Conservation (phyloP, 2,888 invertebrate genomes). For the Clitarchus hookeri region DNA sequence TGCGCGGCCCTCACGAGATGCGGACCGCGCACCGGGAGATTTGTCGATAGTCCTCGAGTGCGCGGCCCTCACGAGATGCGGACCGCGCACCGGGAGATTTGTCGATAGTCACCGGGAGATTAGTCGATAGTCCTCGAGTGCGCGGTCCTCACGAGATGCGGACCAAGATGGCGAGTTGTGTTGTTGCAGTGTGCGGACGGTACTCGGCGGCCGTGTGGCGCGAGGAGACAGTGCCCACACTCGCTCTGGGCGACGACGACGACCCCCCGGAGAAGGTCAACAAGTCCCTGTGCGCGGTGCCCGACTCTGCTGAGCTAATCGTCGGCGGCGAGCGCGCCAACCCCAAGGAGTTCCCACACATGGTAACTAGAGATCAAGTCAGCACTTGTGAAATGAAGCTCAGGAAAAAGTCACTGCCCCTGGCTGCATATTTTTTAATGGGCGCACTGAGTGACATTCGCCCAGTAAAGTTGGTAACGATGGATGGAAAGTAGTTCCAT, state of each 20-base stretch:
- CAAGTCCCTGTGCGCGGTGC: not conserved
- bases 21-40: too few relatives aligned
- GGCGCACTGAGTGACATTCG: too few relatives aligned
- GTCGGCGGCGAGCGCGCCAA: not conserved
- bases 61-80: not conserved
- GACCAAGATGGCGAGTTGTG: not conserved
- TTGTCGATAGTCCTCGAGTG: too few relatives aligned
- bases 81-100: too few relatives aligned
- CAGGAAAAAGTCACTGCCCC: too few relatives aligned
- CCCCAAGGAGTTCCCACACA: conserved; percentile 23
- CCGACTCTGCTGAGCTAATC: not conserved
- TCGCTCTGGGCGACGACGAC: not conserved
- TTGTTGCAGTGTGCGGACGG: not conserved
- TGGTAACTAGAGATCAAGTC: not conserved
- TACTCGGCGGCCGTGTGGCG: not conserved
- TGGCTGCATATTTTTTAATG: too few relatives aligned
- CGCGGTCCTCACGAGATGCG: not conserved
- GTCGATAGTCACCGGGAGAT: too few relatives aligned
- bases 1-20: not conserved
- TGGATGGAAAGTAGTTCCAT: too few relatives aligned
- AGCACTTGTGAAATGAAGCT: too few relatives aligned
- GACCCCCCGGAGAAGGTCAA: not conserved
- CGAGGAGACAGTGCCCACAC: not conserved
- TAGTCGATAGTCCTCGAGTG: too few relatives aligned
- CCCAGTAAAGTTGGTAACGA: too few relatives aligned